These are phyloP conservation scores for Eupithecia exiguata DNA, from an alignment of 2,888 invertebrate genomes.

Conservation along the genomic window DNA sequence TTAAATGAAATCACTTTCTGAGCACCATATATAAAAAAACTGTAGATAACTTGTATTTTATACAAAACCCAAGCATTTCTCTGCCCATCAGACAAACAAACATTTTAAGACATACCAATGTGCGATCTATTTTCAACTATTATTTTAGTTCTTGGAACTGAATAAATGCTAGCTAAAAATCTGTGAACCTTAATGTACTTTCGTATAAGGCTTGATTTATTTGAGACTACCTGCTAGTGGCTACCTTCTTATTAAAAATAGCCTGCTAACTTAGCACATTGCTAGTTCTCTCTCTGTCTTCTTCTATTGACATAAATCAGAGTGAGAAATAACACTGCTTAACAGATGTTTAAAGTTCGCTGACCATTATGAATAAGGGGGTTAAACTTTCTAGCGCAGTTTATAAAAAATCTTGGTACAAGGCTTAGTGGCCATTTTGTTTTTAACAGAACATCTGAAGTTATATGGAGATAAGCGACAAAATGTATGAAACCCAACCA, in stretches of 20 bases:
- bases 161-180: background rate
- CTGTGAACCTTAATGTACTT: background rate
- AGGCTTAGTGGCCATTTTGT: background rate
- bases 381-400: background rate
- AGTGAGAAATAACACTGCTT: too few species aligned
- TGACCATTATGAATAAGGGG: too few species aligned
- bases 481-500: background rate
- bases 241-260: too few species aligned
- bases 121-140: background rate
- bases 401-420: background rate
- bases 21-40: background rate
- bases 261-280: too few species aligned
- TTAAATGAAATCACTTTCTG: background rate
- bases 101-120: background rate
- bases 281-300: too few species aligned
- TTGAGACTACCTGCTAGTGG: background rate
- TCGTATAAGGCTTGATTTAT: background rate
- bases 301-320: too few species aligned
- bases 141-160: background rate
- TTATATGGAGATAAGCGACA: background rate
- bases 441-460: background rate
- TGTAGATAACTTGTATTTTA: background rate
- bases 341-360: too few species aligned
- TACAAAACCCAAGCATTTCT: background rate
- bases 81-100: slow-evolving; percentile 8